Base-by-base conservation (phyloP, 1,140 invertebrate species). In the Limonius californicus region DNA sequence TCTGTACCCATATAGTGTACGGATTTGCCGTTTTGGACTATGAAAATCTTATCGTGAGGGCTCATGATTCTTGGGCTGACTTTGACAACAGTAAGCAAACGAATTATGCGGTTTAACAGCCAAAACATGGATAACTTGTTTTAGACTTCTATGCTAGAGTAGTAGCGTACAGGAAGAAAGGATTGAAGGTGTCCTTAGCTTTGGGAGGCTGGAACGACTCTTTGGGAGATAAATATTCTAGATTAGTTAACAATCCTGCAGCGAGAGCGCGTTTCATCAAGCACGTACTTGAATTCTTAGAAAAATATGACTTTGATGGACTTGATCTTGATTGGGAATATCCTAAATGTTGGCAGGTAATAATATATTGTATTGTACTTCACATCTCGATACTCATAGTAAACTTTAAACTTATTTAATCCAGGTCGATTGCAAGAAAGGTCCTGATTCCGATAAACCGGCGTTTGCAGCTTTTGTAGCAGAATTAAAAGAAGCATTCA, bases 201-300 rank as follows among this genome's bases (percentile, higher is more conserved):
- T 79, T 95, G 8, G 92, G 92, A 14, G 93, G 93, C 1, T 95
- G 92, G 92, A 95, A 94, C 69, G 91, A 94, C 71, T 94, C 91
- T 0, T 85, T 83, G 23, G 91, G 90, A 0, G 89, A 90, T 68
- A 94, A 94, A 74, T 95, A 92, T 77, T 92, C 88, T 60, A 83
- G 86, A 57, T 74, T 92, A 6, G 90, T 94, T 0, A 90, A 93
- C 67, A 88, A 82, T 72, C 85, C 89, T 1, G 68, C 81, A 1
- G 84, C 89, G 0, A 81, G 91, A 21, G 78, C 76, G 1, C 84
- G 84, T 35, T 95, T 95, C 68, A 84, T 92, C 0, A 77, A 81
- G 0, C 88, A 94, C 66, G 86, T 85, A 0, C 61, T 94, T 0
- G 80, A 87, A 60, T 94, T 94, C 67, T 77, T 95, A 14, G 82